A percentile compares a stretch with the other conserved stretches of the same genome.
phyloP scores from a whole-genome alignment of 2,113 vertebrate species.

The Cephalopterus ornatus region DNA sequence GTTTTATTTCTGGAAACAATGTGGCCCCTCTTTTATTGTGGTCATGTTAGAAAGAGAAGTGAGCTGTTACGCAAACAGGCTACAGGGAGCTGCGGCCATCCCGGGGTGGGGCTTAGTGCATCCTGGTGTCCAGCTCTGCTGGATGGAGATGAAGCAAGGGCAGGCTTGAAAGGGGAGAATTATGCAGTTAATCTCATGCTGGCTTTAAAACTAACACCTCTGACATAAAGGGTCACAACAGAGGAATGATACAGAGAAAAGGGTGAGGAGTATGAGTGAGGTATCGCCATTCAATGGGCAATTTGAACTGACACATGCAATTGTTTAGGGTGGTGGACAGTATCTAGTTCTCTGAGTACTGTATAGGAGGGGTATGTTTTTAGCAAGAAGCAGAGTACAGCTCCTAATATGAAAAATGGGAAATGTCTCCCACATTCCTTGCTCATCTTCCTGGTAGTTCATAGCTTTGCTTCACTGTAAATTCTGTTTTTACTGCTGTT shows the following conservation, averaged over 20 bases:
- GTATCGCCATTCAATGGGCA: neutral
- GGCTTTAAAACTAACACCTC: slow-evolving; percentile 14
- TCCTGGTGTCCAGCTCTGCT: neutral
- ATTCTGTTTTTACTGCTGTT: neutral
- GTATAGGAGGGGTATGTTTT: neutral
- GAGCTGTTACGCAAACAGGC: neutral
- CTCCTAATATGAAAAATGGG: neutral
- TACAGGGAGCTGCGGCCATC: neutral
- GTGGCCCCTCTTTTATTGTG: neutral
- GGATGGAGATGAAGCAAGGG: neutral
- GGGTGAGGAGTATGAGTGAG: neutral
- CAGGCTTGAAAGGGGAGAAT: slow-evolving; percentile 20
- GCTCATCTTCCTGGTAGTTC: neutral
- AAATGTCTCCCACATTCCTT: neutral
- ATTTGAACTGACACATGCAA: neutral
- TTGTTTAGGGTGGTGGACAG: neutral
- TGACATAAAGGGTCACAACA: slow-evolving; percentile 7
- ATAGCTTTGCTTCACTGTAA: neutral
- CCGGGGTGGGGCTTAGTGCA: neutral
- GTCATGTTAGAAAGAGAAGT: neutral
- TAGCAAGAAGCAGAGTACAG: neutral
- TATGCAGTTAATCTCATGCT: neutral
- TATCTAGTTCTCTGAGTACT: neutral
- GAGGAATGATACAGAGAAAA: neutral
- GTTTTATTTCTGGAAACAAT: slow-evolving; percentile 52